Conservation (phyloP, 2,888 invertebrate genomes). For the Troides aeacus region DNA sequence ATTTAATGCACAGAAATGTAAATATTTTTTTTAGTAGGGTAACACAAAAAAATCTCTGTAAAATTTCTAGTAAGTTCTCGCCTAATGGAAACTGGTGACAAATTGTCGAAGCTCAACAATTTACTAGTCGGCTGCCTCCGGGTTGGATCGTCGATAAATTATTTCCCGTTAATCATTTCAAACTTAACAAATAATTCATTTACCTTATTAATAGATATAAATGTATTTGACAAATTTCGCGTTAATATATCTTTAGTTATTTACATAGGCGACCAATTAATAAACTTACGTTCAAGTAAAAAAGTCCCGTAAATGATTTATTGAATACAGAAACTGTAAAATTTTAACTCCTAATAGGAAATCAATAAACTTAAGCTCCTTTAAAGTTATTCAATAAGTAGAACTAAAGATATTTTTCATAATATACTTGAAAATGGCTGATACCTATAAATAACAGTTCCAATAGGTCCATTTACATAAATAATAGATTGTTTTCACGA, state of each 20-base stretch:
- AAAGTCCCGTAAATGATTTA: background rate
- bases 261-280: slow-evolving; percentile 25
- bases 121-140: slow-evolving; percentile 19
- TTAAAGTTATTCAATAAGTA: too few relatives aligned
- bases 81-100: background rate
- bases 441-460: background rate
- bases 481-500: too few relatives aligned
- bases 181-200: slow-evolving; percentile 22
- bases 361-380: too few relatives aligned
- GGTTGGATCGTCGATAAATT: slow-evolving; percentile 14
- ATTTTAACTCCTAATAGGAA: too few relatives aligned
- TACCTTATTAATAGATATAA: slow-evolving; percentile 27
- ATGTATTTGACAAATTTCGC: slow-evolving; percentile 19
- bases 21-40: background rate
- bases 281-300: slow-evolving; percentile 17
- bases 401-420: too few relatives aligned
- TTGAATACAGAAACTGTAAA: too few relatives aligned
- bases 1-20: background rate
- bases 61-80: background rate
- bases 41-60: background rate
- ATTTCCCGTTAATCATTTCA: slow-evolving; percentile 20
- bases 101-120: slow-evolving; percentile 12
- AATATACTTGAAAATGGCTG: too few relatives aligned
- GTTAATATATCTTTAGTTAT: slow-evolving; percentile 20
- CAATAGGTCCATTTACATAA: too few relatives aligned